Evolutionary conservation across 2,888 invertebrate genomes (phyloP).

Genomic region (Lydus trimaculatus): DNA sequence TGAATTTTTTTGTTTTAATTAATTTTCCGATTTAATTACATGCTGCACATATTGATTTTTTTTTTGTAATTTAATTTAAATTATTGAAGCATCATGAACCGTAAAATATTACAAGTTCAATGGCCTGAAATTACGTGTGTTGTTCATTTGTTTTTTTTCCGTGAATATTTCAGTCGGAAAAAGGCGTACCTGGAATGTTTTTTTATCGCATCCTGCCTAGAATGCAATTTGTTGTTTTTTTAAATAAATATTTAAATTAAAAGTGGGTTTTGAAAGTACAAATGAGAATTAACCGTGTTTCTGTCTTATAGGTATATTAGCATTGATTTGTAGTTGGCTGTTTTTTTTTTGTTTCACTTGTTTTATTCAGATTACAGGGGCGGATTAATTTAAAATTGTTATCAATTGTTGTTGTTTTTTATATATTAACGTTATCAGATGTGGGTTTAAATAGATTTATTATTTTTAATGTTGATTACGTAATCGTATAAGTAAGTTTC

Average conservation of each 20-base stretch:
- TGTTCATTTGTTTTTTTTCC: background rate
- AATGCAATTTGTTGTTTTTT: no score
- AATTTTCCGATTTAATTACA: background rate
- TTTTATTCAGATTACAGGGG: no score
- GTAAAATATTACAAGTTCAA: background rate
- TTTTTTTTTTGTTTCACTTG: background rate
- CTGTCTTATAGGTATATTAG: background rate
- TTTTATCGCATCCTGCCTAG: background rate
- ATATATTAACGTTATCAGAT: background rate
- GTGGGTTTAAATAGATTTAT: background rate
- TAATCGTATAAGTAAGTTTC: conserved; percentile 39
- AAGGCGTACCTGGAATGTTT: background rate
- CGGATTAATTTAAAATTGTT: background rate
- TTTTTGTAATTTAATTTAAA: background rate
- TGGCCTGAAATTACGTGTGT: background rate
- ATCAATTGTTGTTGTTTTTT: background rate
- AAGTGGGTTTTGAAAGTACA: background rate
- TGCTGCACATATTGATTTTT: background rate
- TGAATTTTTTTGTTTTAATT: background rate
- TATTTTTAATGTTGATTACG: conserved; percentile 36
- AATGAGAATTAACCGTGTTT: background rate
- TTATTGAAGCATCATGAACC: background rate
- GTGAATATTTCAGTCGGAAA: background rate
- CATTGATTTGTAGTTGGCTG: background rate
- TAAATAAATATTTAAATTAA: background rate